Evolutionary conservation across 2,113 vertebrate genomes (phyloP).

Genomic region (Laticauda laticaudata): DNA sequence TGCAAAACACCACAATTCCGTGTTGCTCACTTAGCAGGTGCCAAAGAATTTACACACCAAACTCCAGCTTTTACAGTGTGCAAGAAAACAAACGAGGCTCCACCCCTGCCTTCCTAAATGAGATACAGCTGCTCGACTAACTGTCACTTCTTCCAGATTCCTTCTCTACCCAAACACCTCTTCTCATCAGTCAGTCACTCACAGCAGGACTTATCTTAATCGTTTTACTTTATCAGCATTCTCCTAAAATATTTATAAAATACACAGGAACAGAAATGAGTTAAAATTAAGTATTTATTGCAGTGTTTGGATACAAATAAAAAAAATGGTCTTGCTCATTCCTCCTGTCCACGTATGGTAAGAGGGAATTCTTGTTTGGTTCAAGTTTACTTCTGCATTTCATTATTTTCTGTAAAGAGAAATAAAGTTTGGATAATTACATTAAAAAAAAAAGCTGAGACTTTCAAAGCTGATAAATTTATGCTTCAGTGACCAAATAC

Average conservation of each 20-base stretch:
- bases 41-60: accelerated
- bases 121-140: neutral
- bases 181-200: neutral
- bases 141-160: neutral
- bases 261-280: slow-evolving; percentile 52
- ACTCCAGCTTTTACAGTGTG: neutral
- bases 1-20: neutral
- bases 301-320: slow-evolving; percentile 36
- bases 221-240: neutral
- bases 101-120: accelerated
- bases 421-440: slow-evolving; percentile 65
- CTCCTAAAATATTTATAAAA: slow-evolving; percentile 51
- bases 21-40: neutral
- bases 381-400: slow-evolving; percentile 57
- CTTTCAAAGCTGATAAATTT: slow-evolving; percentile 47
- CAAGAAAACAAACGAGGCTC: neutral
- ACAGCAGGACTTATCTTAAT: neutral
- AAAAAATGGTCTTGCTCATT: slow-evolving; percentile 26
- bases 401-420: slow-evolving; percentile 68
- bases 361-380: slow-evolving; percentile 49
- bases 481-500: neutral
- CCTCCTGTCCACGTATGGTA: slow-evolving; percentile 44
- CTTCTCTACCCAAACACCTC: neutral
- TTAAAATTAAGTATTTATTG: slow-evolving; percentile 50
- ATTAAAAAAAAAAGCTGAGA: neutral